Percentiles rank a stretch among this genome's conserved stretches.
Evolutionary conservation across 2,797 vertebrate genomes (phyloP).

Genomic region (Sebastes minor): DNA sequence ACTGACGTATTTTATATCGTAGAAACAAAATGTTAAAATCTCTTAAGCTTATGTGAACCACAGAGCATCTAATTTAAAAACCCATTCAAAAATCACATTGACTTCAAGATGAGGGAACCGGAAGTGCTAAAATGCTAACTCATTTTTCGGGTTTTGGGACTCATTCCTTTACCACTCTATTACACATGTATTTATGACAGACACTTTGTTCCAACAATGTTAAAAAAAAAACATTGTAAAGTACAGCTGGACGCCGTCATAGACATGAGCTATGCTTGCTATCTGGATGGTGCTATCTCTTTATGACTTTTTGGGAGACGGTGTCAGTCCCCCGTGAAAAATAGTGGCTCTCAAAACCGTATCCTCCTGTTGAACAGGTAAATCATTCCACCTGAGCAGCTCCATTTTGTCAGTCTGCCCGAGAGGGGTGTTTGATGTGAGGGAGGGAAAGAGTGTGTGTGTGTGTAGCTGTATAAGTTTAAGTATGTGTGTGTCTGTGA

Average conservation of each 20-base stretch:
- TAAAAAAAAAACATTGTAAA: conserved; percentile 39
- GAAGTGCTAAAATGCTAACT: background rate
- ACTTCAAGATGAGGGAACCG: background rate
- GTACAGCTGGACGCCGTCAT: conserved; percentile 15
- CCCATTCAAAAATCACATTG: background rate
- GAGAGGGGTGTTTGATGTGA: conserved; percentile 27
- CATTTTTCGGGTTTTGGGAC: background rate
- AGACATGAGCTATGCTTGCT: conserved; percentile 63
- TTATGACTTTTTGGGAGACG: conserved; percentile 63
- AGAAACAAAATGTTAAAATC: background rate
- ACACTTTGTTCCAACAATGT: conserved; percentile 38
- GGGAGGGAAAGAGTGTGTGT: background rate
- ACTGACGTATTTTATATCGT: background rate
- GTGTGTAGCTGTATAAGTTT: background rate
- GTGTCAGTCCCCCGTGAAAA: conserved; percentile 62
- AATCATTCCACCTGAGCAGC: conserved; percentile 69
- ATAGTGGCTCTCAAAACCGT: conserved; percentile 56
- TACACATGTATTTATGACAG: conserved; percentile 43
- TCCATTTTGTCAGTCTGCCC: conserved; percentile 52
- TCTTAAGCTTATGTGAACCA: background rate
- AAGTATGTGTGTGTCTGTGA: background rate
- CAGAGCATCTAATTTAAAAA: background rate
- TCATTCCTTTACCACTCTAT: background rate
- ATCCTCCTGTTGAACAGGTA: conserved; percentile 66
- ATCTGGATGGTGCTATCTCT: conserved; percentile 37